Base-by-base conservation (phyloP, 92 coral and sea anemone species). In the Heliopora coerulea region DNA sequence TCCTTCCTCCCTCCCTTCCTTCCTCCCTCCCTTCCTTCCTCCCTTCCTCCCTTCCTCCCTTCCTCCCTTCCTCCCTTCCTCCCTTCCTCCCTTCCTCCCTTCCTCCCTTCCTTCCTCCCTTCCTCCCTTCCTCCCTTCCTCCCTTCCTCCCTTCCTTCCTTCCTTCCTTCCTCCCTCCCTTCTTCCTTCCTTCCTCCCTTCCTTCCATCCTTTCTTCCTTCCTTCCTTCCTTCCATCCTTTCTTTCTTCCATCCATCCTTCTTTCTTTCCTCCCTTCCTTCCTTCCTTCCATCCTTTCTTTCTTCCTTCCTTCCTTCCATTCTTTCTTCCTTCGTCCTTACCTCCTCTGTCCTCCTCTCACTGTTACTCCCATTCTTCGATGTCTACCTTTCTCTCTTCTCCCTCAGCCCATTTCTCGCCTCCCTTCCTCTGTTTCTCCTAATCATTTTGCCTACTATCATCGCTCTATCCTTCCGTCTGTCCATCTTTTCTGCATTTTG, bases 221-320 rank as follows among this genome's bases (percentile, higher is more conserved):
- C 21, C 58, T 50, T 50, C 21, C 58, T 50, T 50, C 21, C 58
- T 50, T 50, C 21, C 58, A 5, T 50, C 21, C 58, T 50, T 50
- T 7, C 58, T 50, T 50, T 11, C 42, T 37, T 37, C 42, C 42
- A 4, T 37, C 42, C 42, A 4, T 37, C 42, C 42, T 11, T 37
- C 42, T 11, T 4, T 37, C 42, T 11, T 37, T 37, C 42, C 42
- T 37, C 11, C 42, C 42, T 37, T 37, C 42, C 42, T 11, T 37
- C 42, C 42, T 11, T 37, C 42, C 42, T 11, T 37, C 42, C 42
- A 4, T 37, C 42, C 42, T 11, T 37, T 11, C 42, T 37, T 37
- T 11, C 42, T 37, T 37, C 42, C 42, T 37, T 37, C 42, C 42
- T 37, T 37, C 42, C 42, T 11, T 37, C 11, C 42, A 4, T 37